These are phyloP conservation scores for Crotalus viridis DNA, from an alignment of 2,113 vertebrate species.

Conservation along the genomic window DNA sequence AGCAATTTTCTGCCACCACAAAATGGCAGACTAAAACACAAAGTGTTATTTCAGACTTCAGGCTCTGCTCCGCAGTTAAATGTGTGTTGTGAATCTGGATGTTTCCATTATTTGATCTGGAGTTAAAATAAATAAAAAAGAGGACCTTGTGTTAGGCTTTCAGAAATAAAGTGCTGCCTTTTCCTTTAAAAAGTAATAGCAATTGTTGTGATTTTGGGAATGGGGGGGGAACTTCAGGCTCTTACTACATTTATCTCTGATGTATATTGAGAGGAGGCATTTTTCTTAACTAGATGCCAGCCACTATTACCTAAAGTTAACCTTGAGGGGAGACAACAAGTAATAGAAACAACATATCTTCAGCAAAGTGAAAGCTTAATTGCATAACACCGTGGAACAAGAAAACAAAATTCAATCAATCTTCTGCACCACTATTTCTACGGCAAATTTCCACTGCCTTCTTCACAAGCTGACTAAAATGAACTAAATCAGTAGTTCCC, in stretches of 20 bases:
- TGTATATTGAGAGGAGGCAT: background rate
- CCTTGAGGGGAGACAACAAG: background rate
- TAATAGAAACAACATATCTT: background rate
- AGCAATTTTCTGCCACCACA: slow-evolving; percentile 5
- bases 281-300: background rate
- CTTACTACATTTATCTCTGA: background rate
- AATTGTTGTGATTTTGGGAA: background rate
- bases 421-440: background rate
- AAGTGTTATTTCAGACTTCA: background rate
- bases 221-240: background rate
- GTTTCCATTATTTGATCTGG: slow-evolving; percentile 3
- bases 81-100: background rate
- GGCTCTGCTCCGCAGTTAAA: background rate
- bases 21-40: slow-evolving; percentile 47
- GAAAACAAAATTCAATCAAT: background rate
- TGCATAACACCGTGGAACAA: background rate
- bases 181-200: background rate
- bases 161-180: background rate
- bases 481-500: background rate
- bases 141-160: background rate
- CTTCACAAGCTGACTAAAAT: background rate
- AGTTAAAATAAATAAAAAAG: background rate
- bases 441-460: background rate
- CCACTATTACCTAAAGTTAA: background rate
- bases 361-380: background rate